A percentile compares a stretch with the other conserved stretches of the same genome.
Evolutionary conservation across 2,888 invertebrate species (phyloP).

Genomic region (Sylvicola cinctus): DNA sequence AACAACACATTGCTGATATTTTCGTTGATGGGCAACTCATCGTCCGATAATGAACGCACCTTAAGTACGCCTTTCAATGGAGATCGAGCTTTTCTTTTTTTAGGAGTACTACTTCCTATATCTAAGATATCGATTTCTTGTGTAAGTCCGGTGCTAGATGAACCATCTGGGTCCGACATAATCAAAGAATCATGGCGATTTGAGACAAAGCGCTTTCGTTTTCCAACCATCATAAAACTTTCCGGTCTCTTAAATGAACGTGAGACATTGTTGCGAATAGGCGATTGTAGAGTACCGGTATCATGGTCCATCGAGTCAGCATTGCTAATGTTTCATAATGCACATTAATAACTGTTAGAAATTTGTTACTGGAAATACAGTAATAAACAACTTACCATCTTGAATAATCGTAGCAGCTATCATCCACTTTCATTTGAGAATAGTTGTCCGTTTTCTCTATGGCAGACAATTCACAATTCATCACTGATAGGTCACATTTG

Average conservation of each 20-base stretch:
- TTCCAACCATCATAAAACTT: slow-evolving; percentile 11
- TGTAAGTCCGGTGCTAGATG: slow-evolving; percentile 41
- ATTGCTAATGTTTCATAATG: slow-evolving; percentile 5
- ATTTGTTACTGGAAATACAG: no score
- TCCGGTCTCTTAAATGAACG: not conserved
- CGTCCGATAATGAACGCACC: slow-evolving; percentile 37
- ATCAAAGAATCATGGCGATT: slow-evolving; percentile 19
- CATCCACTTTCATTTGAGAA: slow-evolving; percentile 19
- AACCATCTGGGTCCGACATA: slow-evolving; percentile 24
- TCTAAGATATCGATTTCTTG: slow-evolving; percentile 48
- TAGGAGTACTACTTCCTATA: slow-evolving; percentile 44
- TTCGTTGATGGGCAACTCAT: slow-evolving; percentile 33
- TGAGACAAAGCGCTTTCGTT: slow-evolving; percentile 34
- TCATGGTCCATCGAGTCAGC: no score
- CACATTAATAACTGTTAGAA: not conserved
- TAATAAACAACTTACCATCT: slow-evolving; percentile 26
- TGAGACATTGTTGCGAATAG: not conserved
- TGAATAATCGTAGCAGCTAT: slow-evolving; percentile 25
- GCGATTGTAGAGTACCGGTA: no score
- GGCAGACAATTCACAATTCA: slow-evolving; percentile 32
- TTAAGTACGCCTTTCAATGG: slow-evolving; percentile 36
- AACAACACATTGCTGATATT: slow-evolving; percentile 43
- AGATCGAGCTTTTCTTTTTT: slow-evolving; percentile 34
- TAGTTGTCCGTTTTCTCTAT: slow-evolving; percentile 20
- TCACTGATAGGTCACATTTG: slow-evolving; percentile 28